phyloP scores from a whole-genome alignment of 2,888 invertebrate genomes.

The Sesia bembeciformis region DNA sequence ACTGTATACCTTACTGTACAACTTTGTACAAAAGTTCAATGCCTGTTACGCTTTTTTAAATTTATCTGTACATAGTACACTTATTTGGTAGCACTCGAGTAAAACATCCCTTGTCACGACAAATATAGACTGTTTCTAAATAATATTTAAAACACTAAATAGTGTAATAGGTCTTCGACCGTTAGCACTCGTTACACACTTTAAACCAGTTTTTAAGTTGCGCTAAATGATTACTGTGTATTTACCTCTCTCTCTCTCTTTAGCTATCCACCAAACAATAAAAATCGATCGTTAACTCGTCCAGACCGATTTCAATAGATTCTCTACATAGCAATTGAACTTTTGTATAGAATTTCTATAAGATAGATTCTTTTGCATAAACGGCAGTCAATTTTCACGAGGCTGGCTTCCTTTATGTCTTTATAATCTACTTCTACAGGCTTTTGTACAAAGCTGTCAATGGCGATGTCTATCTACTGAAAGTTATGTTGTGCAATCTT shows the following conservation, averaged over 20 bases:
- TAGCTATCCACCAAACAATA: no score
- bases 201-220: no score
- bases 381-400: constrained; percentile 38
- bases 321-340: constrained; percentile 33
- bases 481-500: background rate
- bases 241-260: no score
- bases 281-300: background rate
- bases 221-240: no score
- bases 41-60: constrained; percentile 22
- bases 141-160: no score
- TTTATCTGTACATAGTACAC: no score
- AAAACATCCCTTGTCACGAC: no score
- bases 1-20: constrained; percentile 19
- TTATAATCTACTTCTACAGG: constrained; percentile 17
- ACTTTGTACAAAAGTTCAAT: constrained; percentile 66
- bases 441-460: constrained; percentile 64
- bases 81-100: no score
- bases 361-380: constrained; percentile 18
- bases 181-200: no score
- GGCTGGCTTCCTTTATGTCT: constrained; percentile 35
- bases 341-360: constrained; percentile 32
- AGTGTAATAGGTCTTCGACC: no score
- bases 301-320: background rate
- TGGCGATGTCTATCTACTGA: constrained; percentile 12
- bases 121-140: no score